These are phyloP conservation scores for Ischnus inquisitorius DNA, from an alignment of 2,888 invertebrate genomes.

Conservation along the genomic window DNA sequence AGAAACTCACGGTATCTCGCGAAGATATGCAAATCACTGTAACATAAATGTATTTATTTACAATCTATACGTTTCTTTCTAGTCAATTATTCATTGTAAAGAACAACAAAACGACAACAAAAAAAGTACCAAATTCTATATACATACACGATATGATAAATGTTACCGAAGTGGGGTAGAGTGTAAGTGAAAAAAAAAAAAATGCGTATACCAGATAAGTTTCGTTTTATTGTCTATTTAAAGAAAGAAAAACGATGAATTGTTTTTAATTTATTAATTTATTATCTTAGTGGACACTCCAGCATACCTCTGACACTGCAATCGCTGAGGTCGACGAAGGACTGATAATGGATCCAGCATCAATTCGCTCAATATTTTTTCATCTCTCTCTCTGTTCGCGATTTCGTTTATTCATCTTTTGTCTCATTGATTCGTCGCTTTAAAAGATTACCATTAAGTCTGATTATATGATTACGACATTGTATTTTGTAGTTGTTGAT, in stretches of 20 bases:
- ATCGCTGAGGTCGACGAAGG: conserved; percentile 61
- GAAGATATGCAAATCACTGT: conserved; percentile 67
- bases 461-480: conserved; percentile 71
- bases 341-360: conserved; percentile 64
- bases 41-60: conserved; percentile 75
- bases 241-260: not conserved
- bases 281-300: conserved; percentile 42
- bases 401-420: conserved; percentile 47
- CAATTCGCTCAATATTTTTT: conserved; percentile 70
- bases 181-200: conserved; percentile 50
- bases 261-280: conserved; percentile 45
- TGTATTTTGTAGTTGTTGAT: conserved; percentile 77
- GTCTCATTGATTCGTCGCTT: conserved; percentile 60
- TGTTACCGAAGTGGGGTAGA: conserved; percentile 68
- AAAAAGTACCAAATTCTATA: conserved; percentile 66
- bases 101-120: conserved; percentile 55
- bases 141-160: conserved; percentile 67
- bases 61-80: conserved; percentile 73
- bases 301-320: conserved; percentile 31
- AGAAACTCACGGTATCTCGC: conserved; percentile 42
- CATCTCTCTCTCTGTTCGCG: conserved; percentile 39
- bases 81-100: conserved; percentile 77
- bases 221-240: conserved; percentile 37
- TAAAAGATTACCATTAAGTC: conserved; percentile 63
- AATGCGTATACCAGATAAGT: conserved; percentile 44